Base-by-base conservation (phyloP, 2,888 invertebrate genomes). In the Candidula unifasciata region DNA sequence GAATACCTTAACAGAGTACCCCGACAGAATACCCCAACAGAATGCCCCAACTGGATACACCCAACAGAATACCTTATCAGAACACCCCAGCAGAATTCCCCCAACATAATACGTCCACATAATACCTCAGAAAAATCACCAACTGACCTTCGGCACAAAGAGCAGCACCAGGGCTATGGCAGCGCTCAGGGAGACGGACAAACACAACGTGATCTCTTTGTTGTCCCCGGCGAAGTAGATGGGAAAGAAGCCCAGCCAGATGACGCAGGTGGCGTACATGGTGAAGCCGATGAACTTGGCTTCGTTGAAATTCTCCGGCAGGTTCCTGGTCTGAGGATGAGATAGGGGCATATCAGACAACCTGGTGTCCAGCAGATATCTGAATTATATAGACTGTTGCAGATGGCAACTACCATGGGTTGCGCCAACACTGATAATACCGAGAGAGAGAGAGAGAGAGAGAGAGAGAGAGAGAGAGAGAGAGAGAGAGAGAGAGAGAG, bases 261-360 rank as follows among this genome's bases (percentile, higher is more conserved):
- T 98, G 88, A 98, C 97, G 94, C 98, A 98, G 52, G 98, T 99
- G 71, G 98, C 98, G 95, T 98, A 99, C 99, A 99, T 99, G 37
- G 99, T 98, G 94, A 99, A 99, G 95, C 99, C 96, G 87, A 96
- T 96, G 87, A 94, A 94, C 89, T 94, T 94, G 57, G 93, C 93
- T 87, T 94, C 99, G 94, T 99, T 99, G 94, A 99, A 99, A 68
- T 98, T 98, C 94, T 99, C 99, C 0, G 99, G 99, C 87, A 99
- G 97, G 95, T 99, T 99, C 89, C 99, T 95, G 0, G 94, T 93
- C 84, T 84, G 84, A 8, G 27, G 52, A 18, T 24, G 8, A 60
- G 60, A 18, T 60, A 24, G 60, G 10, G 5, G 60, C 60, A 60
- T 21, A n/a, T 1, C 44, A 44, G 13, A 44, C 44, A 6, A 44